A percentile compares a stretch with the other conserved stretches of the same genome.
Evolutionary conservation across 1,140 invertebrate species (phyloP).

Genomic region (Metaphire vulgaris): DNA sequence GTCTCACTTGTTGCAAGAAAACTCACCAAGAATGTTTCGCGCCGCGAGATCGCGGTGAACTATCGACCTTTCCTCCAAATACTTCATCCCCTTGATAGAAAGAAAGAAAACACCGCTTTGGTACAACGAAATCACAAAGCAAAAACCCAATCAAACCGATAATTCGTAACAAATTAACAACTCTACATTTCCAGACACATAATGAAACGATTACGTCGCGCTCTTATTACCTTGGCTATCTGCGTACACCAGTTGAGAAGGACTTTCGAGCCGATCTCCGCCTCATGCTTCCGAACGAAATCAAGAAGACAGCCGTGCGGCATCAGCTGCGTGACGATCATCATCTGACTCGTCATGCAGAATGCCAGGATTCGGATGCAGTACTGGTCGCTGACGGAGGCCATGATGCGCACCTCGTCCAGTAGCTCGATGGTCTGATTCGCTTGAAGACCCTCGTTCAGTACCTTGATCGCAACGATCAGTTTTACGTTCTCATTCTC

Average conservation of each 20-base stretch:
- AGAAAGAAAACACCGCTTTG: too few relatives aligned
- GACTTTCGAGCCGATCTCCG: slow-evolving; percentile 89
- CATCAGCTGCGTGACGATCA: slow-evolving; percentile 95
- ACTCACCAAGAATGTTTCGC: too few relatives aligned
- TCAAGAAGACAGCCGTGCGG: slow-evolving; percentile 89
- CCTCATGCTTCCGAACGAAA: slow-evolving; percentile 83
- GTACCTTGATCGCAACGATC: slow-evolving; percentile 93
- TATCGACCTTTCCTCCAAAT: too few relatives aligned
- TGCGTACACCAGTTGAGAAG: slow-evolving; percentile 96
- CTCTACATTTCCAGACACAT: too few relatives aligned
- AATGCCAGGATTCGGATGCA: slow-evolving; percentile 86
- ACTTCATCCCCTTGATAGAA: too few relatives aligned
- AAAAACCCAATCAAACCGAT: too few relatives aligned
- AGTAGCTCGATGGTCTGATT: slow-evolving; percentile 78
- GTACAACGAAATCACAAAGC: too few relatives aligned
- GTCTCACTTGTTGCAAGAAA: too few relatives aligned
- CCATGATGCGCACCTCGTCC: slow-evolving; percentile 97
- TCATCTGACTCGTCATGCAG: slow-evolving; percentile 89
- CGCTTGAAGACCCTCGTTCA: slow-evolving; percentile 66
- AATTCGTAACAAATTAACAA: too few relatives aligned
- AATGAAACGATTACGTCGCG: too few relatives aligned
- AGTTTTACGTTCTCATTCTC: slow-evolving; percentile 89
- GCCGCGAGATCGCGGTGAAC: too few relatives aligned
- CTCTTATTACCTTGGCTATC: slow-evolving; percentile 78
- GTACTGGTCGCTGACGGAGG: slow-evolving; percentile 90